Base-by-base conservation (phyloP, 2,797 vertebrate species). In the Coccyzus lansbergi region DNA sequence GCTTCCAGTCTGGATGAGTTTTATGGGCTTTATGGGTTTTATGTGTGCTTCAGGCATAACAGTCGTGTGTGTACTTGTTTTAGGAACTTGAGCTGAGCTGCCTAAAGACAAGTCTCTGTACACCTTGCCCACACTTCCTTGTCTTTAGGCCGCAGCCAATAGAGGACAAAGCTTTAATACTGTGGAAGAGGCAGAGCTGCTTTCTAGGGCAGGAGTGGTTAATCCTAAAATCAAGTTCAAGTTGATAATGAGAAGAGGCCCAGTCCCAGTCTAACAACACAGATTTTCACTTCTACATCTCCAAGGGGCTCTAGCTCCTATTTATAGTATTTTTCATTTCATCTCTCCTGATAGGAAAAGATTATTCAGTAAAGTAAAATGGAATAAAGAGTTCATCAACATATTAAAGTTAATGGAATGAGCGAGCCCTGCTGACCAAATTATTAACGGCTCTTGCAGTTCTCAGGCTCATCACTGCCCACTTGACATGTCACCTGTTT, bases 401-500 rank as follows among this genome's bases (percentile, higher is more conserved):
- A 83, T 56, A 93, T 90, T 91, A 72, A 88, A 91, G 76, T 79
- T 93, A 91, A 92, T 69, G 79, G 88, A 78, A 84, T 22, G 90
- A 95, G 52, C 13, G 83, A 94, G 86, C 92, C 75, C 75, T 65
- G 82, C 68, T 94, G 83, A 86, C 71, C 82, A 52, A 69, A 67
- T 84, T 78, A 81, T 95, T 87, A 91, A 89, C 1, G 3, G 78
- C 70, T 85, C 75, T 64, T 70, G 68, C 75, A 75, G 65, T 15
- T 76, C 42, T 76, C 55, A 78, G 76, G 44, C 79, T 81, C 69
- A 12, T 59, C 86, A 51, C 2, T 56, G 92, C 84, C 62, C 84
- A 91, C 62, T 84, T 91, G 86, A 85, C 79, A 87, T 2, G 6
- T 71, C 92, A 95, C 79, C 86, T 94, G n/a, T 86, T 95, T 92